A percentile compares a stretch with the other conserved stretches of the same genome.
Evolutionary conservation across 2,888 invertebrate species (phyloP).

Genomic region (Limulus polyphemus): DNA sequence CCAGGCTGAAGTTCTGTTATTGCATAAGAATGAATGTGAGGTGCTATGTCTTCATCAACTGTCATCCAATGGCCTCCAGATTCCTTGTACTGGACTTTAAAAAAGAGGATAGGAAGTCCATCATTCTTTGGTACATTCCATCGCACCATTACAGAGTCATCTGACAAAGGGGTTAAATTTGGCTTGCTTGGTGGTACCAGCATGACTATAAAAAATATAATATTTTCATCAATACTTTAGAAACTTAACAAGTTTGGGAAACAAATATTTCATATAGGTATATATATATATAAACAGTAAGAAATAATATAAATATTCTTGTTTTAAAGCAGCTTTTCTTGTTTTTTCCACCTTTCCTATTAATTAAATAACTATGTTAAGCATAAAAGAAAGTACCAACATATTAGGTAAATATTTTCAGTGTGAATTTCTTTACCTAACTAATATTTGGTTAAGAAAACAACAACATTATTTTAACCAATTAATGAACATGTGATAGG

Average conservation of each 20-base stretch:
- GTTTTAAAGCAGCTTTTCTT: too few species aligned
- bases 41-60: constrained; percentile 63
- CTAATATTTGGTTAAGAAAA: too few species aligned
- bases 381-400: too few species aligned
- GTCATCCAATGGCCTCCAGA: constrained; percentile 57
- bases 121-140: constrained; percentile 72
- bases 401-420: too few species aligned
- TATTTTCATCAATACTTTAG: too few species aligned
- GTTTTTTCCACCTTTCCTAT: too few species aligned
- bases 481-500: too few species aligned
- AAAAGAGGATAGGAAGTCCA: constrained; percentile 72
- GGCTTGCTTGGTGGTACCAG: constrained; percentile 80
- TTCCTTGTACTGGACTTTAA: constrained; percentile 68
- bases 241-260: too few species aligned
- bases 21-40: constrained; percentile 61
- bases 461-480: too few species aligned
- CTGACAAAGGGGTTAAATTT: constrained; percentile 69
- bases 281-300: background rate
- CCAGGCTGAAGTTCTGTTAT: constrained; percentile 60
- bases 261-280: background rate
- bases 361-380: too few species aligned
- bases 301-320: background rate
- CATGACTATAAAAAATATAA: constrained; percentile 41
- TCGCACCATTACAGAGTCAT: constrained; percentile 81
- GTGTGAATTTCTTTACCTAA: too few species aligned